Conservation (phyloP, 2,113 vertebrate species). For the Heterotis niloticus region DNA sequence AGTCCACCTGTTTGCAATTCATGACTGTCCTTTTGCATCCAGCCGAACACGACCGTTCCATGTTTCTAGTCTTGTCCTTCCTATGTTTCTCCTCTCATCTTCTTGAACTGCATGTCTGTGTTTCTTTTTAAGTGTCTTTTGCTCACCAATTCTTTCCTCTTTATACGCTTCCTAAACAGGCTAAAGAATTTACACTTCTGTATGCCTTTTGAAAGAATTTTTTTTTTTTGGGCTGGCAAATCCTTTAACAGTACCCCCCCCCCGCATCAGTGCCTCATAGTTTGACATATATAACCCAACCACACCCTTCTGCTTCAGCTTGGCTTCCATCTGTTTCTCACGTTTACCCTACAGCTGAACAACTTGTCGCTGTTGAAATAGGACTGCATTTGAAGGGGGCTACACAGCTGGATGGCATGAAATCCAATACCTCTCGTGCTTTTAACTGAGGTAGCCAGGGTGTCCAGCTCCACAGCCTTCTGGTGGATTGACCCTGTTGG, state of each 20-base stretch:
- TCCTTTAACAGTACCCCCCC: not conserved
- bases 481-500: not conserved
- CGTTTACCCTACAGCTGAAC: slow-evolving; percentile 48
- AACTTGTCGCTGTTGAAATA: slow-evolving; percentile 51
- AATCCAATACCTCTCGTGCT: slow-evolving; percentile 39
- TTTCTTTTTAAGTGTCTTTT: not conserved
- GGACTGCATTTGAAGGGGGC: slow-evolving; percentile 51
- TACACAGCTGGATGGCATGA: slow-evolving; percentile 49
- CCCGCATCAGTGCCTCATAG: slow-evolving; percentile 26
- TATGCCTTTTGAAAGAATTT: not conserved
- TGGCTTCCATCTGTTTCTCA: slow-evolving; percentile 54
- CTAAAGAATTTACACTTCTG: not conserved
- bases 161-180: not conserved
- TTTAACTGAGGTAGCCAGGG: slow-evolving; percentile 50
- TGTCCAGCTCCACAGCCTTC: slow-evolving; percentile 36
- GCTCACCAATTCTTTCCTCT: not conserved
- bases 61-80: not conserved
- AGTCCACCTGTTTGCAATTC: slow-evolving; percentile 15
- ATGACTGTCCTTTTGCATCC: not conserved
- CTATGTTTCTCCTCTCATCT: not conserved
- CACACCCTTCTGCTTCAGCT: slow-evolving; percentile 23
- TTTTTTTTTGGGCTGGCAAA: not conserved
- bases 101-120: not conserved
- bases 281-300: not conserved
- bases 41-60: not conserved